A percentile compares a stretch with the other conserved stretches of the same genome.
Evolutionary conservation across 2,888 invertebrate genomes (phyloP).

Genomic region (Drosophila barbarae): DNA sequence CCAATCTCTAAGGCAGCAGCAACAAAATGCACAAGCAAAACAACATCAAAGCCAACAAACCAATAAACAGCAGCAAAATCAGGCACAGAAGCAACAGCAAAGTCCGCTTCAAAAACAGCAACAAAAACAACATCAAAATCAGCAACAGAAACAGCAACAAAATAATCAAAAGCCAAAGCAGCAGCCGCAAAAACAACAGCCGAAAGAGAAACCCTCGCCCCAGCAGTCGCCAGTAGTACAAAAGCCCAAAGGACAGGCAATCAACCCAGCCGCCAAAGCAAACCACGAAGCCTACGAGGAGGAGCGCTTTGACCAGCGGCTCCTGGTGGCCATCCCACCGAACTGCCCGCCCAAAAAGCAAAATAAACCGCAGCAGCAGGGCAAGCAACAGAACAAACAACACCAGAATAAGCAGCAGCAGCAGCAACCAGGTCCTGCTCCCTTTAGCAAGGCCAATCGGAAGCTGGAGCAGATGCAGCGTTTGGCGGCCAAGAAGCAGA

Average conservation of each 20-base stretch:
- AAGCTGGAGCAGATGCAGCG: constrained; percentile 70
- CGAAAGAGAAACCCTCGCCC: constrained; percentile 10
- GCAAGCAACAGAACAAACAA: constrained; percentile 23
- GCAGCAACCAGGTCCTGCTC: constrained; percentile 46
- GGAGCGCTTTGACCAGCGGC: constrained; percentile 59
- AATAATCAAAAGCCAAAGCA: constrained; percentile 12
- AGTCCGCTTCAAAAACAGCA: constrained; percentile 13
- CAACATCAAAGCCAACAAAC: constrained; percentile 10
- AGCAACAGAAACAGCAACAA: constrained; percentile 6
- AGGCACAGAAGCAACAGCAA: constrained; percentile 3
- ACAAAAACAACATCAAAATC: constrained; percentile 27
- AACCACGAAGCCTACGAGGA: constrained; percentile 48
- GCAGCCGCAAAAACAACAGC: constrained; percentile 6
- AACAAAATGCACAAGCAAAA: constrained; percentile 13
- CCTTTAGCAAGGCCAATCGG: constrained; percentile 66
- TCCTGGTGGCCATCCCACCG: constrained; percentile 56
- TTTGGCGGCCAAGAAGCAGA: constrained; percentile 68
- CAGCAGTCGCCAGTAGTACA: constrained; percentile 20
- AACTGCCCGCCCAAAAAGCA: constrained; percentile 38
- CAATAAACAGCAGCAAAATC: constrained; percentile 13
- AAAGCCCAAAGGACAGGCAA: constrained; percentile 32
- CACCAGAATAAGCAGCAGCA: constrained; percentile 16
- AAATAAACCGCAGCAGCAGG: constrained; percentile 5
- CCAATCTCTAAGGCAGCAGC: constrained; percentile 22
- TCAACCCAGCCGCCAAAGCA: constrained; percentile 11